These are phyloP conservation scores for Antedon mediterranea DNA, from an alignment of 53 echinoderm and acorn worm species.

Conservation along the genomic window DNA sequence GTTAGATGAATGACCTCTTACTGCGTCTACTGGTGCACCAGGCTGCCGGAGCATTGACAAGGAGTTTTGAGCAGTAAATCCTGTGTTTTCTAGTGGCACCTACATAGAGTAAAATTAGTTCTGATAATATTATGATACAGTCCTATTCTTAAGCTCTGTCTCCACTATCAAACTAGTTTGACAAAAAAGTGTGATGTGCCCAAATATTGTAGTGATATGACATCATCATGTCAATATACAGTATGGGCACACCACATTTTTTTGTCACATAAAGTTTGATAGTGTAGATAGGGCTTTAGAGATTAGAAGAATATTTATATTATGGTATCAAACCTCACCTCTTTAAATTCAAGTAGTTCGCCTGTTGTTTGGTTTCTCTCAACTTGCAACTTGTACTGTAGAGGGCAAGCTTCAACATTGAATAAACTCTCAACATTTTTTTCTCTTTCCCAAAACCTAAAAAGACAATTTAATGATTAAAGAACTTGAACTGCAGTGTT, in stretches of 20 bases:
- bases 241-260: no score
- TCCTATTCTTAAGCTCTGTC: no score
- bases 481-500: no score
- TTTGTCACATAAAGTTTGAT: no score
- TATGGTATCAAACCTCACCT: slow-evolving; percentile 49
- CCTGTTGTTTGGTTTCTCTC: slow-evolving; percentile 77
- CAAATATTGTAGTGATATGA: no score
- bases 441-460: slow-evolving; percentile 47
- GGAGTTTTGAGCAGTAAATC: slow-evolving; percentile 79
- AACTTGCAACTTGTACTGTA: slow-evolving; percentile 71
- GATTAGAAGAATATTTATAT: no score
- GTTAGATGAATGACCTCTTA: slow-evolving; percentile 82
- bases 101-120: background rate
- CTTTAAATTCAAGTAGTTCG: slow-evolving; percentile 79
- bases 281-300: no score
- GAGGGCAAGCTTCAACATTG: slow-evolving; percentile 35
- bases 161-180: no score
- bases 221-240: no score
- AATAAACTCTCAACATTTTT: slow-evolving; percentile 48
- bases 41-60: slow-evolving; percentile 71
- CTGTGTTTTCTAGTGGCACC: slow-evolving; percentile 47
- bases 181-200: no score
- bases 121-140: no score
- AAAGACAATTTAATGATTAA: background rate
- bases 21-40: slow-evolving; percentile 69